Evolutionary conservation across 2,797 vertebrate genomes (phyloP), one percentile per base, ranked within the genome.

Genomic region (Pipistrellus kuhlii): DNA sequence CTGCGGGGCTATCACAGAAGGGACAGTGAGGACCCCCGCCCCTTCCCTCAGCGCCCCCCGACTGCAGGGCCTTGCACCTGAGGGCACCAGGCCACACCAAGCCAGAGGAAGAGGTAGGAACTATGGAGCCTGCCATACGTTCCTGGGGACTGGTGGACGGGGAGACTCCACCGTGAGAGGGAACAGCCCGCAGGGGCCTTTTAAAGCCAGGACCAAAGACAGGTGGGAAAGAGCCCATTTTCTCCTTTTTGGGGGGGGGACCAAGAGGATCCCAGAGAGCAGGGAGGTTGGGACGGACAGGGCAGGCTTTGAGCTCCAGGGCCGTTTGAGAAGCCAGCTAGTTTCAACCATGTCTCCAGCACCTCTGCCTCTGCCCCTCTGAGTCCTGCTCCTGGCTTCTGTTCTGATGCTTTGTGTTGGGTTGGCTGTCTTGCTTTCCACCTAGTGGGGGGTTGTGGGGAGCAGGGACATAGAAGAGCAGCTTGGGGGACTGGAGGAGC

Each of bases 71-170:
- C 93, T 78, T 85, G 85, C 80, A 38, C 84, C 89, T 57, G 35
- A 62, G 93, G 46, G 78, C 73, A 76, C 80, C 80, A 85, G 72
- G 91, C 82, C 88, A 89, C 92, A 90, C 32, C 69, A 81, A 93
- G 75, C 95, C 87, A 78, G 68, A 95, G 68, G 90, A 97, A 95
- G 90, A 97, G 97, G 96, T 97, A 97, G 97, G 97, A 96, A 62
- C 87, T 80, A 53, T 64, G 76, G 88, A 87, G 25, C 38, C 84
- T 62, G 76, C 62, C 85, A 62, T 81, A 78, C 3, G 72, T 86
- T 94, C 83, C 83, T 41, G 66, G 55, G 86, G 75, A 5, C 48
- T 59, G 41, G n/a, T 46, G 23, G 72, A 21, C n/a, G 32, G 51
- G 25, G 25, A 23, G 17, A 2, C 27, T 59, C 27, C 0, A 12